A percentile compares a stretch with the other conserved stretches of the same genome.
These are phyloP conservation scores for Elmis aenea DNA, from an alignment of 2,888 invertebrate species.

Conservation along the genomic window DNA sequence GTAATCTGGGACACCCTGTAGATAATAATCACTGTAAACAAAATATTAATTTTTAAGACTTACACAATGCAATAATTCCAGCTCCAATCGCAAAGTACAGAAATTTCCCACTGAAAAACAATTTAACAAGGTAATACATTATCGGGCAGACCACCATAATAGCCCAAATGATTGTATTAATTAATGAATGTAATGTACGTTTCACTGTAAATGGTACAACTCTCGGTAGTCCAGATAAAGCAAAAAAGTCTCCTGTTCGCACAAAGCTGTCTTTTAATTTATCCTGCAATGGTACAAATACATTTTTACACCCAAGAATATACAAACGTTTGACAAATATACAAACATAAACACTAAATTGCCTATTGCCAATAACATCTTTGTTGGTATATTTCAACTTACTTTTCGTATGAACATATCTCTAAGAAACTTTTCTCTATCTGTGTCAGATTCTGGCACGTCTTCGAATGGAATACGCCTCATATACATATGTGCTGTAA, in stretches of 20 bases:
- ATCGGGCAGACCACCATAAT: conserved; percentile 64
- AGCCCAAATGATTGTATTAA: conserved; percentile 71
- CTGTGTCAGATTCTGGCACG: conserved; percentile 70
- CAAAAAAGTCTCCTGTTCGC: conserved; percentile 74
- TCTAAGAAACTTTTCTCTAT: conserved; percentile 76
- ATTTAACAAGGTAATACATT: conserved; percentile 61
- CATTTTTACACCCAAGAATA: conserved; percentile 5
- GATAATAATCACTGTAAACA: conserved; percentile 3
- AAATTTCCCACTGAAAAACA: conserved; percentile 69
- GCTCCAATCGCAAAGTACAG: conserved; percentile 64
- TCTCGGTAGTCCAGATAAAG: conserved; percentile 65
- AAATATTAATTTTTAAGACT: conserved; percentile 48
- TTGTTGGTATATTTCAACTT: too few relatives aligned
- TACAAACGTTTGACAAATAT: conserved; percentile 4
- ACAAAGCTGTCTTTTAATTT: conserved; percentile 68
- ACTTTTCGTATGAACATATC: conserved; percentile 79
- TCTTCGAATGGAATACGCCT: conserved; percentile 75
- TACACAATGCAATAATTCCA: conserved; percentile 69
- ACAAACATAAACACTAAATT: not conserved
- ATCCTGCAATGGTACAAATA: conserved; percentile 54
- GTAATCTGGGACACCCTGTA: too few relatives aligned
- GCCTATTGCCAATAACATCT: not conserved
- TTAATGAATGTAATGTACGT: conserved; percentile 60
- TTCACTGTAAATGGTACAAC: conserved; percentile 55
- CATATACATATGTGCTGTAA: conserved; percentile 72